These are phyloP conservation scores for Hydra vulgaris DNA, from an alignment of 30 jellyfish, hydroid and myxozoan genomes.

Conservation along the genomic window DNA sequence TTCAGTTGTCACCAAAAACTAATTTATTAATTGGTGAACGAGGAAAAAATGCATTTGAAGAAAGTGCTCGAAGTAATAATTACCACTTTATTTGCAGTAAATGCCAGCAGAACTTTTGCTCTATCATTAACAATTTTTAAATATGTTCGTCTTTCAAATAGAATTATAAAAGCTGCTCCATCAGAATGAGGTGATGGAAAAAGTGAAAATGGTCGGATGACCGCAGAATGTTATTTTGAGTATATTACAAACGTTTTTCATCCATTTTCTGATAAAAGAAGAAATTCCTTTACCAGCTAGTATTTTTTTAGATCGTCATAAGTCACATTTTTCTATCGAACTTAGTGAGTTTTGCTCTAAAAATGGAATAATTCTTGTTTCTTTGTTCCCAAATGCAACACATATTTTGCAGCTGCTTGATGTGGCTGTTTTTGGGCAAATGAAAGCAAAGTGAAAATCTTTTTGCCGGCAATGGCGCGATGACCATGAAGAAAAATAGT, in stretches of 20 bases:
- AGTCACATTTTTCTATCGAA: background rate
- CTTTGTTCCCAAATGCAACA: too few species aligned
- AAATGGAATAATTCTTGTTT: background rate
- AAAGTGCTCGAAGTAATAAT: background rate
- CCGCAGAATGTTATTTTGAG: background rate
- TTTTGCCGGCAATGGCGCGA: too few species aligned
- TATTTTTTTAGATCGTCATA: background rate
- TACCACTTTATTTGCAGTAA: background rate
- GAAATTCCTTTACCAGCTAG: background rate
- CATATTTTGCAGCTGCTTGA: too few species aligned
- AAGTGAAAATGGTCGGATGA: background rate
- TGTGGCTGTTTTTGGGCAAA: too few species aligned
- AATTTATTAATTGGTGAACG: background rate
- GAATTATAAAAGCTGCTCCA: background rate
- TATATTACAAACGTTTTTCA: background rate
- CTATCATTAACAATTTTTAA: background rate
- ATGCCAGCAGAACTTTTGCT: background rate
- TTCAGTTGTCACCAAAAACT: background rate
- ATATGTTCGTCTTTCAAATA: background rate
- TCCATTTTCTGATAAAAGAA: background rate
- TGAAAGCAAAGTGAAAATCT: too few species aligned
- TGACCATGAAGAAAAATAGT: too few species aligned
- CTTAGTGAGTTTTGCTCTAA: background rate
- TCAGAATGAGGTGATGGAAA: background rate
- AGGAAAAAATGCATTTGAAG: background rate